Conservation (phyloP, 2,113 vertebrate species). For the Oxyura jamaicensis region DNA sequence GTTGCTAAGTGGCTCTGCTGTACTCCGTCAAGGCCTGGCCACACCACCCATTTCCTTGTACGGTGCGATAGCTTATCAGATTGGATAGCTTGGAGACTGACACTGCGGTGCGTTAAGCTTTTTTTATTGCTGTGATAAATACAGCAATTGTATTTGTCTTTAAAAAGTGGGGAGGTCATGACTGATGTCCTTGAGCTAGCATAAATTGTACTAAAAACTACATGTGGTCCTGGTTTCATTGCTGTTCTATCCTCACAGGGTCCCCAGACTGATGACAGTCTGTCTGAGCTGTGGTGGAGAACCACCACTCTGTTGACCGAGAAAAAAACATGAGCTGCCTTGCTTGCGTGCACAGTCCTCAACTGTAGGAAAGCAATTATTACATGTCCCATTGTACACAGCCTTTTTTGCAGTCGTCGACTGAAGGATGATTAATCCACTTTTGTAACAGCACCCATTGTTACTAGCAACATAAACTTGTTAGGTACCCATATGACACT, state of each 20-base stretch:
- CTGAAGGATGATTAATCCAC: not conserved
- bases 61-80: not conserved
- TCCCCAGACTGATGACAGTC: not conserved
- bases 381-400: fast-evolving
- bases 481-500: not conserved
- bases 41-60: fast-evolving
- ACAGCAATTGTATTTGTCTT: not conserved
- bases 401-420: not conserved
- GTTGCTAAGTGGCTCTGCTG: not conserved
- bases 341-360: not conserved
- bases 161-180: not conserved
- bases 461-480: fast-evolving
- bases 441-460: not conserved
- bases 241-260: not conserved
- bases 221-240: not conserved
- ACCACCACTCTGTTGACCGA: fast-evolving
- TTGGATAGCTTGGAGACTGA: not conserved
- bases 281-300: not conserved
- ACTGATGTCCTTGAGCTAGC: not conserved
- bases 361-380: not conserved
- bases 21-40: not conserved
- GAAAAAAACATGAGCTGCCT: not conserved
- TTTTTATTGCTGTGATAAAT: not conserved
- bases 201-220: not conserved
- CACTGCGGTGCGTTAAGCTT: not conserved